Base-by-base conservation (phyloP, 2,888 invertebrate species). In the Pyrrhia umbra region DNA sequence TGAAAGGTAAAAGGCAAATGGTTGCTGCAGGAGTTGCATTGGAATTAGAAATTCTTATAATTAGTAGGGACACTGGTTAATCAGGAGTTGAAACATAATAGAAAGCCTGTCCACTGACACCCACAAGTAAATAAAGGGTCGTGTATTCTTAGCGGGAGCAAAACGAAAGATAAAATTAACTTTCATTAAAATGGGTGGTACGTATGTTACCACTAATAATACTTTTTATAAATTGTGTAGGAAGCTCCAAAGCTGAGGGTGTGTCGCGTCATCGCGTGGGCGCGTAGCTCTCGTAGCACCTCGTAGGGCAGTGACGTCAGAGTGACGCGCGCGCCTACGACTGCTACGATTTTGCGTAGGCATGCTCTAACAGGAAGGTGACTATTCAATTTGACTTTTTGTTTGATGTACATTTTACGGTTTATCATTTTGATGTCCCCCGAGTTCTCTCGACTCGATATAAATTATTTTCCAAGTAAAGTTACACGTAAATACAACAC, bases 241-340 rank as follows among this genome's bases (percentile, higher is more conserved):
- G 75, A 54, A 34, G 80, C 56, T 23, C 10, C 23, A 37, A 55
- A 42, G 27, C 21, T 18, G 63, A 70, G 70, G 75, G 72, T 74
- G 75, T 69, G 63, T 50, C 56, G 55, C 47, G 69, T 54, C 65
- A 58, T 39, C 47, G 68, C 54, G 78, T 83, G 77, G 83, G 77
- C 60, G 79, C 79, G 83, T 82, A 80, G 81, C 76, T 43, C 67
- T 58, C 82, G 85, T 88, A 88, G 87, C 81, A 39, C 70, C 70
- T 71, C 84, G 87, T 88, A 88, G 88, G 86, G 87, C 83, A 42
- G 66, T 88, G 88, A 89, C 88, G 88, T 88, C 86, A 87, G 47
- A 1, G 60, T 79, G 80, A 83, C 80, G 80, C 68, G 57, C 50
- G 68, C 83, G 84, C 85, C 85, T 85, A 87, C 87, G 83, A 75